phyloP scores from a whole-genome alignment of 2,797 vertebrate genomes.

The Coilia nasus region DNA sequence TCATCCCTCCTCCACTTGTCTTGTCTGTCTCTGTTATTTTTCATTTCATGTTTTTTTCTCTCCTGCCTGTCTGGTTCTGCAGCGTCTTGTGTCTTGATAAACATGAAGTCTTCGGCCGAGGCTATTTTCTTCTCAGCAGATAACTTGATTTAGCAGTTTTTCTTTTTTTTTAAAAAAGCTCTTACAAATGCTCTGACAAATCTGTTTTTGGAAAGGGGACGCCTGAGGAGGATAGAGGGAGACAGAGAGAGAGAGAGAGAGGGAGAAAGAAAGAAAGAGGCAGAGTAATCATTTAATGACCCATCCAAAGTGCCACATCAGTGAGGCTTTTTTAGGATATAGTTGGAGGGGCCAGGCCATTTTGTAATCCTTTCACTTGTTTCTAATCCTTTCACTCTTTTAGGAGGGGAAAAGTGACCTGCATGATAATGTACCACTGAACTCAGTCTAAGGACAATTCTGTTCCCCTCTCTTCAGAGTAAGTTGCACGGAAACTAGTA shows the following conservation, averaged over 20 bases:
- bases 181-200: conserved; percentile 40
- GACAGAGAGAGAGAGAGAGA: not conserved
- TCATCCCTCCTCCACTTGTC: conserved; percentile 2
- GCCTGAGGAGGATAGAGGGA: not conserved
- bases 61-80: conserved; percentile 33
- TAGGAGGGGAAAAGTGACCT: not conserved
- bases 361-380: not conserved
- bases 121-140: conserved; percentile 47
- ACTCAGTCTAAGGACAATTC: not conserved
- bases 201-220: conserved; percentile 44
- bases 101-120: conserved; percentile 45
- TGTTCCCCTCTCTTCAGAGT: not conserved
- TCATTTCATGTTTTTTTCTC: not conserved
- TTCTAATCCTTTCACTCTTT: conserved; percentile 13
- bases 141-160: conserved; percentile 55
- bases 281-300: conserved; percentile 18
- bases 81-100: conserved; percentile 34
- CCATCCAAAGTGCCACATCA: conserved; percentile 3
- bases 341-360: not conserved
- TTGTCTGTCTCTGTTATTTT: not conserved
- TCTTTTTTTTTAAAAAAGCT: not conserved
- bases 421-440: not conserved
- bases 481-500: too few relatives aligned
- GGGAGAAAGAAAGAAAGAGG: not conserved
- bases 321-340: not conserved